phyloP scores from a whole-genome alignment of 2,888 invertebrate species.

The Pollenia griseotomentosa region DNA sequence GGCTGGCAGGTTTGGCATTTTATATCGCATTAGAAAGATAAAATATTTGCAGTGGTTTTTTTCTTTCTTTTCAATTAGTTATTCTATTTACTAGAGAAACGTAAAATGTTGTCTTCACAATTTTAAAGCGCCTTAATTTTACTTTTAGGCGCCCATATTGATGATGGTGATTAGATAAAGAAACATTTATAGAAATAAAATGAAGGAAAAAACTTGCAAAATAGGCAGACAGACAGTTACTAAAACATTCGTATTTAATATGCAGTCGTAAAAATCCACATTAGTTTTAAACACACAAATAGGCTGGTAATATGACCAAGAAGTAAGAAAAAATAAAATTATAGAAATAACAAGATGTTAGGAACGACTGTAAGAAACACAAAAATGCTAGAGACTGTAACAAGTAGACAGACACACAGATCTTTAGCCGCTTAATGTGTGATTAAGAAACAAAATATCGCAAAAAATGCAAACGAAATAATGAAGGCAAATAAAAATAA shows the following conservation, averaged over 20 bases:
- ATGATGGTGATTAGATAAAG: slow-evolving; percentile 71
- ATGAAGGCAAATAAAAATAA: slow-evolving; percentile 41
- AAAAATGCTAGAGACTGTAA: not conserved
- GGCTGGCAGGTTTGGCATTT: slow-evolving; percentile 52
- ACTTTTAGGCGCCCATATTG: slow-evolving; percentile 69
- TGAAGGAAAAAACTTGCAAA: slow-evolving; percentile 26
- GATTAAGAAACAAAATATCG: slow-evolving; percentile 39
- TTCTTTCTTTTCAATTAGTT: slow-evolving; percentile 3
- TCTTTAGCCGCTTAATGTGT: slow-evolving; percentile 36
- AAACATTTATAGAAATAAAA: slow-evolving; percentile 60
- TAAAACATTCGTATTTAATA: slow-evolving; percentile 50
- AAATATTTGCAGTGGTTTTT: slow-evolving; percentile 28
- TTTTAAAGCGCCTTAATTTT: slow-evolving; percentile 48
- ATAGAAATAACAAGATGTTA: slow-evolving; percentile 50
- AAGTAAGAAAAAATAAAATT: slow-evolving; percentile 16
- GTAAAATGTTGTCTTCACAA: slow-evolving; percentile 25
- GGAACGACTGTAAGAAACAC: not conserved
- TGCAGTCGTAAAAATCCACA: slow-evolving; percentile 52
- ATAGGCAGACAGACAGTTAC: not conserved
- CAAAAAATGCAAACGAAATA: slow-evolving; percentile 28
- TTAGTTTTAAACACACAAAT: slow-evolving; percentile 46
- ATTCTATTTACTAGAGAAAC: slow-evolving; percentile 2
- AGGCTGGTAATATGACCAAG: slow-evolving; percentile 29
- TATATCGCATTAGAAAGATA: slow-evolving; percentile 51
- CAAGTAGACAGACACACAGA: slow-evolving; percentile 19